Evolutionary conservation across 2,797 vertebrate species (phyloP), one percentile per base, ranked within the genome.

Genomic region (Danionella dracula): DNA sequence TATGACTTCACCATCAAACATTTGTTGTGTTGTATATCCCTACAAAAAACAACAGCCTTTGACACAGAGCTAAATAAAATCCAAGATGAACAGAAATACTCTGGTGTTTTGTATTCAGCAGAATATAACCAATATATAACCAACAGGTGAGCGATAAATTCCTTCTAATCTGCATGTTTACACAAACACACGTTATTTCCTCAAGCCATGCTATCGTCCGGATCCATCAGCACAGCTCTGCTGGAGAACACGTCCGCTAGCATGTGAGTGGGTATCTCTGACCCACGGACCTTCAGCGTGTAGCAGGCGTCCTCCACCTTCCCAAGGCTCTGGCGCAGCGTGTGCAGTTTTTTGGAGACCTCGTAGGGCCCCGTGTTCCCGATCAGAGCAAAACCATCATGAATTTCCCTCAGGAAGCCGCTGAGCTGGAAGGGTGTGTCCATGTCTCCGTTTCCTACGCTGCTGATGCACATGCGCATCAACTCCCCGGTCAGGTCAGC

Each of bases 251-350:
- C 91, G 57, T 98, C 95, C 1, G 94, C 97, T 76, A 99, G 60
- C 95, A 98, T 98, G 81, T 99, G 95, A 74, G 93, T 96, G 37
- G 97, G 97, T 76, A 99, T 98, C 83, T 99, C 97, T 0, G 95
- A 99, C 27, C 97, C 95, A 3, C 95, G 90, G 35, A 99, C 97
- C 13, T 86, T 91, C 21, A 99, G 84, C 0, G 94, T 85, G 63
- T 98, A 99, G 78, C 97, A 99, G 53, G 95, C 97, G 29, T 96
- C 97, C 84, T 99, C 97, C 59, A 98, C 95, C 77, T 99, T 99
- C n/a, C 90, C 90, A 75, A 99, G 86, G 62, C 95, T 99, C 87
- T 99, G 96, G 10, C 94, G 91, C 78, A 99, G 89, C 1, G 92
- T 92, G 60, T 97, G 94, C 56, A 98, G 88, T 83, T 99, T 99